phyloP scores from a whole-genome alignment of 1,140 invertebrate species.

The Pinna nobilis region DNA sequence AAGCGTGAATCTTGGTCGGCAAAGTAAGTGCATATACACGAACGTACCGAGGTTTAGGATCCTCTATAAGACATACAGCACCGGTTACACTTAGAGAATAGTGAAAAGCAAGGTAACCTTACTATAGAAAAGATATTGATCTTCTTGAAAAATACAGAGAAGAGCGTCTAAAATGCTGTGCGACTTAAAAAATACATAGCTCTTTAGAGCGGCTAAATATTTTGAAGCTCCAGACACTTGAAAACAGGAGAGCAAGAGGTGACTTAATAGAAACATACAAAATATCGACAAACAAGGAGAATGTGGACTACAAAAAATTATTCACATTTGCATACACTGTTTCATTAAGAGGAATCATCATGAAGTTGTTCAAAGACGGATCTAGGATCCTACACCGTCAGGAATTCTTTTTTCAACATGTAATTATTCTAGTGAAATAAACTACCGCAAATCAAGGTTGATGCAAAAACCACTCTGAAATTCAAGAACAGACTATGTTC shows the following conservation, averaged over 20 bases:
- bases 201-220: neutral
- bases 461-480: no score
- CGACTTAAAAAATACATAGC: neutral
- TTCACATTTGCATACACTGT: neutral
- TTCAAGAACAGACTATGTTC: no score
- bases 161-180: no score
- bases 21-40: no score
- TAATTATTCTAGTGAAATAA: no score
- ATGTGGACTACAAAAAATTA: neutral
- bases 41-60: neutral
- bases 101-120: neutral
- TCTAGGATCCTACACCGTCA: no score
- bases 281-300: neutral
- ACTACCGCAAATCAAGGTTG: no score
- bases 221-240: neutral
- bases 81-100: neutral
- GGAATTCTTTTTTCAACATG: no score
- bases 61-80: neutral
- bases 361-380: no score
- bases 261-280: conserved; percentile 1
- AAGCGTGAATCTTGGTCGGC: no score
- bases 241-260: neutral
- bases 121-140: neutral
- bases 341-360: no score
- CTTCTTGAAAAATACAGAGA: no score